Evolutionary conservation across 2,888 invertebrate genomes (phyloP).

Genomic region (Macaria liturata): DNA sequence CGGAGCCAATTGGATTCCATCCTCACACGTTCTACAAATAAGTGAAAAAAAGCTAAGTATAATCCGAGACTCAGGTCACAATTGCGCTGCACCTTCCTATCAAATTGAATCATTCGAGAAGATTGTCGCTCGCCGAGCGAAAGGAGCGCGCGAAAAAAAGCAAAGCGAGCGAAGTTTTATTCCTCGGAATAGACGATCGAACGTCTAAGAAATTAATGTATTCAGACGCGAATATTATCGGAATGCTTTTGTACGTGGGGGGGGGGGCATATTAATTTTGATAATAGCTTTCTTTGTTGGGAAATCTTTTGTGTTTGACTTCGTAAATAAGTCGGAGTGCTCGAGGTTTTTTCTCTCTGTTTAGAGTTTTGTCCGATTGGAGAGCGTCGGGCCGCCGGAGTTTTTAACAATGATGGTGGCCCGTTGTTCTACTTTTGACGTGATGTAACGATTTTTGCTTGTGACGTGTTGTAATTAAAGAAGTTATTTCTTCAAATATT

Average conservation of each 20-base stretch:
- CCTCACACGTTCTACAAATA: slow-evolving; percentile 29
- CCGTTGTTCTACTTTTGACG: slow-evolving; percentile 2
- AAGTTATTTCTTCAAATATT: background rate
- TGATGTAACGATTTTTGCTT: background rate
- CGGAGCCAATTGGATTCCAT: slow-evolving; percentile 28
- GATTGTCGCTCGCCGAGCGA: slow-evolving; percentile 46
- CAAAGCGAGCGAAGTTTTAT: slow-evolving; percentile 27
- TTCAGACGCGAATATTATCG: slow-evolving; percentile 39
- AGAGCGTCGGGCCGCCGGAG: slow-evolving; percentile 6
- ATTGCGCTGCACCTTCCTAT: slow-evolving; percentile 39
- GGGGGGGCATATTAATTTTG: slow-evolving; percentile 40
- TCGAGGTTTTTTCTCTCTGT: slow-evolving; percentile 29
- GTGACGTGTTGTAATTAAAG: background rate
- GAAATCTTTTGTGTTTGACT: slow-evolving; percentile 34
- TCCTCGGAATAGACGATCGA: slow-evolving; percentile 27
- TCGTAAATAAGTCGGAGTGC: slow-evolving; percentile 33
- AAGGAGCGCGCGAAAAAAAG: slow-evolving; percentile 29
- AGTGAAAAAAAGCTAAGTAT: slow-evolving; percentile 25
- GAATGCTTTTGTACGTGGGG: slow-evolving; percentile 35
- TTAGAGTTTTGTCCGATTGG: slow-evolving; percentile 23
- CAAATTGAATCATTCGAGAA: slow-evolving; percentile 57
- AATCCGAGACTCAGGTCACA: slow-evolving; percentile 36
- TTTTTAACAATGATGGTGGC: slow-evolving; percentile 15
- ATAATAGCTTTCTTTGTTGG: slow-evolving; percentile 39
- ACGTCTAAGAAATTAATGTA: slow-evolving; percentile 39